Base-by-base conservation (phyloP, 2,888 invertebrate species). In the Megaustenia siamemsis region DNA sequence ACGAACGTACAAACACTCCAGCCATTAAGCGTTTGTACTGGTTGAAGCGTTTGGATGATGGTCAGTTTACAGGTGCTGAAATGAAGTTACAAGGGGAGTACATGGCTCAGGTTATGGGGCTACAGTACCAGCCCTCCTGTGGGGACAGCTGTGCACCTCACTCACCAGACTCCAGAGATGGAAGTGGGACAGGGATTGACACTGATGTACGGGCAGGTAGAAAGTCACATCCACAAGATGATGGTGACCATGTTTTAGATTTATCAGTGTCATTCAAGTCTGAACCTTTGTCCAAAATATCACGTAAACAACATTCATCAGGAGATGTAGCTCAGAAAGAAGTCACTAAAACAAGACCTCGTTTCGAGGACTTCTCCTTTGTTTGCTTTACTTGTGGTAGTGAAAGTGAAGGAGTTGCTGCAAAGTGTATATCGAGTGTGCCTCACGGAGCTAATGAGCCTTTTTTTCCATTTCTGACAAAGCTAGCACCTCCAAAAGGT, bases 81-180 rank as follows among this genome's bases (percentile, higher is more conserved):
- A 97, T 98, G 96, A 96, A 96, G 80, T 95, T 97, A 89, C 97
- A 97, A 93, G 97, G 97, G 80, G 98, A 98, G 94, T 98, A 98
- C 94, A 98, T 97, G 79, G 97, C 98, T 40, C 97, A 97, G 93
- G 96, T 98, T 90, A 95, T 97, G 90, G 94, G 94, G 0, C 86
- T 94, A 38, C 92, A 93, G 85, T 92, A 92, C 86, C 91, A 92
- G 71, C 90, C 91, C 21, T 79, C 84, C 18, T 83, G 86, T 75
- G 86, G 86, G 63, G 88, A 87, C 79, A 83, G 79, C 83, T 86
- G 85, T 43, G 83, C 86, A 18, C 86, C 87, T 21, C 40, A 84
- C 21, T 87, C 87, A 28, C 87, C 88, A 24, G 87, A 86, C 56
- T 83, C 83, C 12, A 77, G 83, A 49, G 83, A 83, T 78, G 83